phyloP scores from a whole-genome alignment of 2,797 vertebrate genomes.

The Hybognathus amarus region DNA sequence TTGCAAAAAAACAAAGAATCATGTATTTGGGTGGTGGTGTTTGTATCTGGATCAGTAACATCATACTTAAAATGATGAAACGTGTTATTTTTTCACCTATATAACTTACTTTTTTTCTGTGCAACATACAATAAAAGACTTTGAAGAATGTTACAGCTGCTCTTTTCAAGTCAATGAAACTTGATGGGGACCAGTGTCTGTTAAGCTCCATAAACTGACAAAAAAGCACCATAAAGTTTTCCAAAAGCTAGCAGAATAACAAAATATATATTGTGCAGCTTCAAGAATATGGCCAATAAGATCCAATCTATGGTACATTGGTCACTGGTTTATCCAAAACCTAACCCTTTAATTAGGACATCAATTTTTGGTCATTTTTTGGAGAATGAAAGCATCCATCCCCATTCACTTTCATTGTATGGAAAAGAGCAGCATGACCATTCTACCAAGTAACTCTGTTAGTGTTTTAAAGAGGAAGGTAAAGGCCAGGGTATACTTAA shows the following conservation, averaged over 20 bases:
- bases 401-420: not conserved
- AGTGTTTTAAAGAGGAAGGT: not conserved
- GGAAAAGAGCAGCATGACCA: not conserved
- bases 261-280: not conserved
- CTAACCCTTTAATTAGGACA: too few species aligned
- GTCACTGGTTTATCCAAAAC: too few species aligned
- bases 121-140: not conserved
- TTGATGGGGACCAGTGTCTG: not conserved
- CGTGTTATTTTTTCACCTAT: not conserved
- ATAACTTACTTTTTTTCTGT: not conserved
- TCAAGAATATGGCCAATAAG: not conserved
- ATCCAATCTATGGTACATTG: not conserved
- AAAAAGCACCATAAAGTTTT: not conserved
- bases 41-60: conserved; percentile 16
- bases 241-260: not conserved
- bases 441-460: not conserved
- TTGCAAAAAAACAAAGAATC: conserved; percentile 11
- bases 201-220: not conserved
- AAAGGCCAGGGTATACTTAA: too few species aligned
- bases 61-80: not conserved
- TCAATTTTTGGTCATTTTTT: not conserved
- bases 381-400: not conserved
- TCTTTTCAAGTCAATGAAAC: not conserved
- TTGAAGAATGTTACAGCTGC: not conserved
- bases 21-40: not conserved